These are phyloP conservation scores for Rhineura floridana DNA, from an alignment of 2,113 vertebrate species.

Conservation along the genomic window DNA sequence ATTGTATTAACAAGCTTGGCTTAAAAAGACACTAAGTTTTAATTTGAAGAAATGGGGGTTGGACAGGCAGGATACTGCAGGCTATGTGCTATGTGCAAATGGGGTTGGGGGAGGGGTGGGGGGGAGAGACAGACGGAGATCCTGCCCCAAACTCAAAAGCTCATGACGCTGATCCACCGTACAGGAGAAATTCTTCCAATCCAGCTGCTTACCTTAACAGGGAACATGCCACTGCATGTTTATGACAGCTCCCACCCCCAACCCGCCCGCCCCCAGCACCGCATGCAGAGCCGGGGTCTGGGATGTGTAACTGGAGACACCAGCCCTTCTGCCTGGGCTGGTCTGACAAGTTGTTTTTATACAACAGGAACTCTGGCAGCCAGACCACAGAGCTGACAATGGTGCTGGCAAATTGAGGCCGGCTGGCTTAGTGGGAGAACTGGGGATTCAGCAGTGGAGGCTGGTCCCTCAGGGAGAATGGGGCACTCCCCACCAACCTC, in stretches of 20 bases:
- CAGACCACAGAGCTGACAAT: background rate
- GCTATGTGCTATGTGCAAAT: background rate
- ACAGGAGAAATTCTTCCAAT: background rate
- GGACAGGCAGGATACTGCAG: no score
- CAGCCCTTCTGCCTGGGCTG: conserved; percentile 12
- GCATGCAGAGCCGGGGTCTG: conserved; percentile 25
- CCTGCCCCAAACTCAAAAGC: background rate
- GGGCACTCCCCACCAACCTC: no score
- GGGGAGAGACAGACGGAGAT: no score
- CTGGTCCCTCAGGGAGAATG: no score
- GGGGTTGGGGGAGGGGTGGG: background rate
- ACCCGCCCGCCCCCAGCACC: background rate
- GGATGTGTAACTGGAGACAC: conserved; percentile 31
- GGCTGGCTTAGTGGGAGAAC: background rate
- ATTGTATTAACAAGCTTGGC: background rate
- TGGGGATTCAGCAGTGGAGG: background rate
- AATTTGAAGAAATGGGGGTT: background rate
- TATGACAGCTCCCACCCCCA: conserved; percentile 1
- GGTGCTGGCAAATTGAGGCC: background rate
- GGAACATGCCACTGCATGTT: conserved; percentile 21
- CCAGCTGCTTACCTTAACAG: conserved; percentile 33
- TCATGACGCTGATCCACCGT: background rate
- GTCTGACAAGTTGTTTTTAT: conserved; percentile 40
- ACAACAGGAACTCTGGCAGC: conserved; percentile 14
- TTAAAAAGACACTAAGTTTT: background rate